Conservation (phyloP, 1,140 invertebrate species). For the Pogonomyrmex californicus region DNA sequence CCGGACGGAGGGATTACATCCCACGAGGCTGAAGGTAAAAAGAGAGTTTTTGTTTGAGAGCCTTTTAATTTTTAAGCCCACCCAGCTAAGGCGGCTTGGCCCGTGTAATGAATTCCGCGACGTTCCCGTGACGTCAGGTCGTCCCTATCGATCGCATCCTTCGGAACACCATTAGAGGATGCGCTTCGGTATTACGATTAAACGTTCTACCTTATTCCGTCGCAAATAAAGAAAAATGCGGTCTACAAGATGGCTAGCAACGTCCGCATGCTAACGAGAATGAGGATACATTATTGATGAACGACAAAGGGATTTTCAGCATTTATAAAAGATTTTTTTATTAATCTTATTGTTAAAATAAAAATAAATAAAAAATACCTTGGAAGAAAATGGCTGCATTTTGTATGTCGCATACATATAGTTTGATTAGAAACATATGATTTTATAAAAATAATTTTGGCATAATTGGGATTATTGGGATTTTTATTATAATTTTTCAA, state of each 20-base stretch:
- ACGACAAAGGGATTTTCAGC: neutral
- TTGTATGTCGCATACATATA: neutral
- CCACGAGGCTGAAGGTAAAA: slow-evolving; percentile 74
- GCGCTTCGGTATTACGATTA: slow-evolving; percentile 81
- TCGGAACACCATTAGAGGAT: slow-evolving; percentile 73
- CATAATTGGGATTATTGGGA: too few relatives aligned
- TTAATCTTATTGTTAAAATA: neutral
- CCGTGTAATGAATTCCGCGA: slow-evolving; percentile 82
- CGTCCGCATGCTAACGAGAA: neutral
- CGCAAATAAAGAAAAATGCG: slow-evolving; percentile 71
- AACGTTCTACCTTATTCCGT: slow-evolving; percentile 63
- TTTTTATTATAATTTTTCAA: neutral
- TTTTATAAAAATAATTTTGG: neutral
- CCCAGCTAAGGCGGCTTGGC: slow-evolving; percentile 60
- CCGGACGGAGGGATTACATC: slow-evolving; percentile 69
- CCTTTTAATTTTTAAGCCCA: slow-evolving; percentile 85
- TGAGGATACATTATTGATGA: neutral
- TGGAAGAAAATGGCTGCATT: neutral
- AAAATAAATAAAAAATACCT: neutral
- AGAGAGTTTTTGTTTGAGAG: slow-evolving; percentile 80
- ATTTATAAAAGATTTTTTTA: neutral
- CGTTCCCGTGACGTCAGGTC: slow-evolving; percentile 77
- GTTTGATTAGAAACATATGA: neutral
- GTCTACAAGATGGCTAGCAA: slow-evolving; percentile 5
- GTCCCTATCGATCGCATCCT: slow-evolving; percentile 80